Base-by-base conservation (phyloP, 2,888 invertebrate species). In the Melanophora roralis region DNA sequence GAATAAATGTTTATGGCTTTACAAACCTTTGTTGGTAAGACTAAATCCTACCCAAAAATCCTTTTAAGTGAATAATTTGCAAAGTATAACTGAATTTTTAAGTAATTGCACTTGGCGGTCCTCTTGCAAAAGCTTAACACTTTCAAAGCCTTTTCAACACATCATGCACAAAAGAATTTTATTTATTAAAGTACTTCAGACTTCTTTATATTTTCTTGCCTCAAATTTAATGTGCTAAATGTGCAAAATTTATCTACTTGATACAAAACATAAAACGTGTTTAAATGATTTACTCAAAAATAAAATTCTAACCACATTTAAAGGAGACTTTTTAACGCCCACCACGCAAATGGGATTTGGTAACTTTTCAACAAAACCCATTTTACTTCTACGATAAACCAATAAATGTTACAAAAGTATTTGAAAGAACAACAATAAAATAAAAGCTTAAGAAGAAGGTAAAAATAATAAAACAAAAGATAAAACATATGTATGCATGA, bases 361-460 rank as follows among this genome's bases (percentile, higher is more conserved):
- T n/a, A 59, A n/a, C 21, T 47, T 47, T 21, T 7, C 21, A 43
- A 51, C 23, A 34, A 27, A 27, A 3, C 27, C 27, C 14, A 3
- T 27, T 36, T 72, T 36, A 45, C 53, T 34, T 12, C 11, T 27
- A 55, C 53, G 55, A 72, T 72, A 45, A 72, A 72, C 64, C 64
- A 72, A 72, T 72, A 72, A 72, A 16, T 57, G 45, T 2, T n/a
- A 47, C 23, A 27, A 51, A 40, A 27, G 12, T 3, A 16, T 9
- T 12, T 12, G 14, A 23, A 7, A 27, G 23, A 49, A 27, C 7
- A 53, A 43, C 19, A 27, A 27, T 27, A 27, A 27, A 27, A 27
- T 5, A n/a, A n/a, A n/a, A n/a, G n/a, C n/a, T n/a, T n/a, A n/a
- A 38, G 7, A 60, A 27, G 62, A 32, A 36, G 38, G 57, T 47